Evolutionary conservation across 2,888 invertebrate genomes (phyloP).

Genomic region (Sphaerophoria rueppellii): DNA sequence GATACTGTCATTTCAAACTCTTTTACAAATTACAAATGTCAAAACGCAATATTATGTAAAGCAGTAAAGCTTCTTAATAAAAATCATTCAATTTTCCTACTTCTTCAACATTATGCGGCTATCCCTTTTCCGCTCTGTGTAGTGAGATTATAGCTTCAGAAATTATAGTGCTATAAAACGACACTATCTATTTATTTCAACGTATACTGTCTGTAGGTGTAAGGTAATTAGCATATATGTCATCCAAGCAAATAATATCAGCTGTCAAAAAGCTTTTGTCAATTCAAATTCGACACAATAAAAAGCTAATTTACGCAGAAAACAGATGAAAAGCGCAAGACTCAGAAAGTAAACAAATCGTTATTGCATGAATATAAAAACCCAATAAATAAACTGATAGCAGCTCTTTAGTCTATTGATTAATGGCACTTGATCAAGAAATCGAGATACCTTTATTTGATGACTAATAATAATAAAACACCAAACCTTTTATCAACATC

Average conservation of each 20-base stretch:
- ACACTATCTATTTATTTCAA: no score
- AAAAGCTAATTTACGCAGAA: conserved; percentile 49
- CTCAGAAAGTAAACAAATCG: conserved; percentile 57
- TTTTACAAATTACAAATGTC: no score
- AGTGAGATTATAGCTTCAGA: no score
- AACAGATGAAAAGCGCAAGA: conserved; percentile 48
- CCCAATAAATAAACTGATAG: neutral
- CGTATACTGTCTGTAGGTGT: no score
- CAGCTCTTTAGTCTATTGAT: neutral
- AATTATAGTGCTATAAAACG: no score
- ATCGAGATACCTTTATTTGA: neutral
- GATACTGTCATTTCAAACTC: no score
- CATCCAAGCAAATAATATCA: conserved; percentile 3
- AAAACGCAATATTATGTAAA: no score
- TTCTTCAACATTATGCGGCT: no score
- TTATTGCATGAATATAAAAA: conserved; percentile 13
- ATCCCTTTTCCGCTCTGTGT: no score
- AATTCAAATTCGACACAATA: neutral
- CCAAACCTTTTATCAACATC: neutral
- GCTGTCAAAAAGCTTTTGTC: conserved; percentile 38
- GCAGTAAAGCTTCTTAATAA: no score
- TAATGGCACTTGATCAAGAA: conserved; percentile 20
- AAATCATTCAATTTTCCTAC: no score
- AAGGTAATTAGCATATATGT: no score
- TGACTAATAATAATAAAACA: conserved; percentile 45